Evolutionary conservation across 2,113 vertebrate genomes (phyloP), one percentile per base, ranked within the genome.

Genomic region (Indicator maculatus): DNA sequence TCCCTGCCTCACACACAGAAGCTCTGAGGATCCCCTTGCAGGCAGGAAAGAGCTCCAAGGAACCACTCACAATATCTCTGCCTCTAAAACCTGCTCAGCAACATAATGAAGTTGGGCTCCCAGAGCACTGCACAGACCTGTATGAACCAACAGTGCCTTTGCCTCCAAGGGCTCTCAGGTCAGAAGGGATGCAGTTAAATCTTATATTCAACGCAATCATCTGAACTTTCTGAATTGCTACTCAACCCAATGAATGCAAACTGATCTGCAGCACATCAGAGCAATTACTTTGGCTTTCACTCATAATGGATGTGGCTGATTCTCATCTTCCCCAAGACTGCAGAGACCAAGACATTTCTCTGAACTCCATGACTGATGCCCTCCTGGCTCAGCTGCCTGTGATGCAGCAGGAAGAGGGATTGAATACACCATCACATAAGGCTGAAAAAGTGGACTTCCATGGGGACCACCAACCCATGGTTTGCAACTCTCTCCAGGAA

Each of bases 21-120:
- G 27, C 30, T 50, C 69, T 0, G 0, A 88, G 27, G 59, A 36
- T 2, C 1, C 6, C 44, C 5, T 8, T 0, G 1, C 26, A 45
- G 26, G 30, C 23, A 15, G 18, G 19, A 53, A 18, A 15, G 26
- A 61, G 19, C 17, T 58, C 38, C 21, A 39, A 8, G 13, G 30
- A 71, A 78, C 27, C 4, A 56, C 20, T 17, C 7, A 2, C 44
- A 61, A 14, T 24, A 50, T 5, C 31, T 71, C 47, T 7, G 6
- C 41, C 52, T 8, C 2, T 4, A 69, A 84, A 77, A 44, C 28
- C 9, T 4, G 3, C 65, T 53, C 67, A 45, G 41, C 23, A 33
- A 2, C 16, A 56, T 1, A 1, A 16, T 12, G 12, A 81, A 63
- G 50, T 17, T 47, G 36, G 12, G 9, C 20, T 44, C 30, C 11